These are phyloP conservation scores for Tigriopus californicus DNA, from an alignment of 2,888 invertebrate genomes.

Conservation along the genomic window DNA sequence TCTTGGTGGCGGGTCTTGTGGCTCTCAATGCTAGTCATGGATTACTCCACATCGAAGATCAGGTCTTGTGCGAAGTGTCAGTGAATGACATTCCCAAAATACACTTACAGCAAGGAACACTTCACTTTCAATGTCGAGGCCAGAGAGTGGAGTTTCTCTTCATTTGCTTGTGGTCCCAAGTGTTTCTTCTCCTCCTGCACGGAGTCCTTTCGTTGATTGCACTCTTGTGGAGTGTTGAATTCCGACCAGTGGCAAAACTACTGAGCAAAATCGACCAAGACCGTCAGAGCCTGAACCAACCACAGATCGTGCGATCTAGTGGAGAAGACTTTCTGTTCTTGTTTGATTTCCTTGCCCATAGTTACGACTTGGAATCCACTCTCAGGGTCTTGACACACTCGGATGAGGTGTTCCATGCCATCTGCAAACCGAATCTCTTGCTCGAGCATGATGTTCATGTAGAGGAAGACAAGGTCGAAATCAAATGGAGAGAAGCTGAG, in stretches of 20 bases:
- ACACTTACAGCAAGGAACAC: neutral
- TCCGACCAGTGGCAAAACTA: constrained; percentile 1
- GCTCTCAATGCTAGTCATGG: neutral
- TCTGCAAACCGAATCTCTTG: constrained; percentile 2
- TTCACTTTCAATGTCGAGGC: constrained; percentile 11
- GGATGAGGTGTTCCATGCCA: constrained; percentile 5
- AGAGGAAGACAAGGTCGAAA: constrained; percentile 14
- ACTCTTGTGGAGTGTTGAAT: constrained; percentile 6
- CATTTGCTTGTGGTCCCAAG: neutral
- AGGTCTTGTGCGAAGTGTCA: neutral
- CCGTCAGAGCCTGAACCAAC: neutral
- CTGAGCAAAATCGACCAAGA: neutral
- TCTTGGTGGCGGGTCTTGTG: neutral
- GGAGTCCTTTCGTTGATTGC: neutral
- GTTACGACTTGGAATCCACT: constrained; percentile 10
- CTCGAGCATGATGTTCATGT: neutral
- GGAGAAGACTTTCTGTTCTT: constrained; percentile 14
- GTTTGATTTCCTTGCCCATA: constrained; percentile 12
- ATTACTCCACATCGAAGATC: neutral
- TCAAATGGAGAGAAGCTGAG: constrained; percentile 5
- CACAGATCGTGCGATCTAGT: neutral
- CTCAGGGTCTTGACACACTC: constrained; percentile 12
- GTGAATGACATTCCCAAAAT: neutral
- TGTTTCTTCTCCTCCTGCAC: neutral
- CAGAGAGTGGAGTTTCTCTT: constrained; percentile 11